Evolutionary conservation across 2,113 vertebrate species (phyloP), one percentile per base, ranked within the genome.

Genomic region (Phylloscopus trochiloides): DNA sequence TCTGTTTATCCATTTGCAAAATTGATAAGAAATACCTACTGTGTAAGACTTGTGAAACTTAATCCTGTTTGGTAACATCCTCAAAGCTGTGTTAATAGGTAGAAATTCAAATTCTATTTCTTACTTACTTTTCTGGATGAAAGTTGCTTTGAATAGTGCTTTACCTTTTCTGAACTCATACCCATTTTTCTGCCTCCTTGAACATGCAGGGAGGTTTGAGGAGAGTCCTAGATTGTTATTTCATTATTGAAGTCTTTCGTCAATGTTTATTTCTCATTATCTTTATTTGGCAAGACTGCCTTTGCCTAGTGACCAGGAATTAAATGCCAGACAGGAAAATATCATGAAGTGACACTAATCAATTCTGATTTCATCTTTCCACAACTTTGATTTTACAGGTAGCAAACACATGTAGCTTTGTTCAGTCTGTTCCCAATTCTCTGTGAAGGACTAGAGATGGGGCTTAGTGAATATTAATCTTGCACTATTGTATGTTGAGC

Each of bases 391-490:
- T 92, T 96, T 94, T 88, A 67, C 75, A 84, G 51, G 24, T 90
- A 90, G 55, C 84, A 96, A 96, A 81, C 82, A 38, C 51, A 11
- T 63, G 12, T 57, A 66, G 59, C 82, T 96, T 94, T 95, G 29
- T 77, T 95, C 66, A 86, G 86, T 80, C 66, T 91, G 45, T 76
- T 93, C 38, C 50, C 29, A 11, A 6, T 52, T 68, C 59, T 61
- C 34, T 43, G 32, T 74, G 72, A 96, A 96, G 74, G 79, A 65
- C 88, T 80, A 57, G 92, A 91, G 90, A 89, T 88, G 93, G 85
- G 77, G 40, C 84, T 97, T 78, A 66, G 42, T 22, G 55, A 79
- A 26, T 84, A 90, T 96, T 92, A 86, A 97, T 97, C 95, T 96
- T 88, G 17, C 75, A 43, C 79, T 86, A 62, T 70, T 97, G 77